Evolutionary conservation across 2,888 invertebrate genomes (phyloP).

Genomic region (Tubulanus polymorphus): DNA sequence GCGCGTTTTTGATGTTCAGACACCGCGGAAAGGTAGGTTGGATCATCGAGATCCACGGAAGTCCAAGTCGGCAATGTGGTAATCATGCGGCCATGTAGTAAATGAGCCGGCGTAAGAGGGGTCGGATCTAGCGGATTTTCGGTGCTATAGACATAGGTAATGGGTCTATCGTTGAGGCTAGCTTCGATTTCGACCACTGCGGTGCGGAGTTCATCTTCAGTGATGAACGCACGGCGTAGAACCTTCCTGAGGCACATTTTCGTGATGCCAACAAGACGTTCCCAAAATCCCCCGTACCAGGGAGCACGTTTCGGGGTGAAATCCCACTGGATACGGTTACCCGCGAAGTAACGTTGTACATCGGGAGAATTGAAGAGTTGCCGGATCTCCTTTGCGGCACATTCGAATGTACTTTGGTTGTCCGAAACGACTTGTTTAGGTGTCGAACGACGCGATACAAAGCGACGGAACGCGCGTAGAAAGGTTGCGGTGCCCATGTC

Average conservation of each 20-base stretch:
- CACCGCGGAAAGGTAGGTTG: background rate
- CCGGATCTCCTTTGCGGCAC: background rate
- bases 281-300: slow-evolving; percentile 23
- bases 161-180: slow-evolving; percentile 18
- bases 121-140: slow-evolving; percentile 9
- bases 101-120: slow-evolving; percentile 18
- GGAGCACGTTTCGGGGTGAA: slow-evolving; percentile 20
- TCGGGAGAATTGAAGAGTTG: background rate
- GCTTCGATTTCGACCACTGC: slow-evolving; percentile 19
- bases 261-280: slow-evolving; percentile 15
- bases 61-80: slow-evolving; percentile 11
- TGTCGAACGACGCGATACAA: background rate
- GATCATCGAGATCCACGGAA: background rate
- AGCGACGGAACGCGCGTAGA: slow-evolving; percentile 6
- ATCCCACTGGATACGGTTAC: slow-evolving; percentile 12
- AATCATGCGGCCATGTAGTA: slow-evolving; percentile 12
- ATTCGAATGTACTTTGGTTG: slow-evolving; percentile 5
- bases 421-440: slow-evolving; percentile 5
- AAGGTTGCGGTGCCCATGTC: slow-evolving; percentile 3
- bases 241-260: slow-evolving; percentile 16
- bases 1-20: background rate
- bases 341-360: slow-evolving; percentile 6
- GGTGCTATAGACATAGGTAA: slow-evolving; percentile 16
- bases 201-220: slow-evolving; percentile 14
- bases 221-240: slow-evolving; percentile 11